A percentile compares a stretch with the other conserved stretches of the same genome.
Evolutionary conservation across 2,797 vertebrate genomes (phyloP).

Genomic region (Leuciscus waleckii): DNA sequence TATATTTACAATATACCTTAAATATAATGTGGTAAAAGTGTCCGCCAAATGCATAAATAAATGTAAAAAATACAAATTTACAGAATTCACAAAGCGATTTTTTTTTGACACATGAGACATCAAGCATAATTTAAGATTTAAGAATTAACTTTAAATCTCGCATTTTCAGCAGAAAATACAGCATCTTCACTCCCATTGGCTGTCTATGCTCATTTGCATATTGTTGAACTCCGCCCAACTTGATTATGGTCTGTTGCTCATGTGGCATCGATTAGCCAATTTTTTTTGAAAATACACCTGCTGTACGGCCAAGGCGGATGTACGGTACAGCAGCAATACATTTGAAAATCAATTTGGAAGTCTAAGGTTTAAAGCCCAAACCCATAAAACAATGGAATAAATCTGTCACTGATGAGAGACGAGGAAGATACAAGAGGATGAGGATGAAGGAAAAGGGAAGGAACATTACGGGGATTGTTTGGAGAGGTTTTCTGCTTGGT

Average conservation of each 20-base stretch:
- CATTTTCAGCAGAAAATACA: neutral
- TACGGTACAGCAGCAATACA: no score
- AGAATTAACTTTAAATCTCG: constrained; percentile 14
- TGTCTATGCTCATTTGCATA: neutral
- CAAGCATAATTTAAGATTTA: constrained; percentile 10
- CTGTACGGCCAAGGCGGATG: no score
- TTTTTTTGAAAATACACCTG: neutral
- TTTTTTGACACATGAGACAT: no score
- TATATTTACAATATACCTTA: no score
- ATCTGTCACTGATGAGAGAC: constrained; percentile 5
- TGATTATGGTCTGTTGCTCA: neutral
- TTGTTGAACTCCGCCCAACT: neutral
- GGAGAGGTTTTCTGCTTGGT: constrained; percentile 80
- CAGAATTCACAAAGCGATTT: no score
- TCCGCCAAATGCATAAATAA: no score
- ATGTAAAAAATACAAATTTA: no score
- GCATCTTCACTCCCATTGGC: neutral
- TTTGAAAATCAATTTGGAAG: neutral
- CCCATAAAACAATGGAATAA: constrained; percentile 47
- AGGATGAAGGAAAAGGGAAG: constrained; percentile 61
- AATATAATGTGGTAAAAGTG: no score
- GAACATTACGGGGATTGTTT: constrained; percentile 84
- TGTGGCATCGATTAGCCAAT: neutral
- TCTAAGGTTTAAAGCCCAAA: neutral
- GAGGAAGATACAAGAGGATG: constrained; percentile 28